These are phyloP conservation scores for Agrotis clavis DNA, from an alignment of 2,888 invertebrate species.

Conservation along the genomic window DNA sequence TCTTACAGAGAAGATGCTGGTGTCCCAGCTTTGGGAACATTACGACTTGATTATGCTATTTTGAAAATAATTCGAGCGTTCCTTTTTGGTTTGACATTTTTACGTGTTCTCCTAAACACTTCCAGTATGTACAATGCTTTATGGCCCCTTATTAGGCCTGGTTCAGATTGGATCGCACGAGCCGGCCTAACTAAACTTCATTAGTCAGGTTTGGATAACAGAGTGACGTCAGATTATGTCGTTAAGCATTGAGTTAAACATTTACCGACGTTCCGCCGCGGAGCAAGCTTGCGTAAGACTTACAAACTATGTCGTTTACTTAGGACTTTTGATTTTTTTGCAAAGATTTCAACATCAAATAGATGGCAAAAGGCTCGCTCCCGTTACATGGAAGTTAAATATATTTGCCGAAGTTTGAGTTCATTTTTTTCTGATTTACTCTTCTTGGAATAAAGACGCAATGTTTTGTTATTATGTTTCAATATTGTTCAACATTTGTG, in stretches of 20 bases:
- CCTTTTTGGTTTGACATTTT: not conserved
- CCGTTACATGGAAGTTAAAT: too few relatives aligned
- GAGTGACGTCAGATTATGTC: constrained; percentile 73
- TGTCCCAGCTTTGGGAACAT: too few relatives aligned
- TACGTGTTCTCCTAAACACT: constrained; percentile 23
- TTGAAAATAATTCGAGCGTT: too few relatives aligned
- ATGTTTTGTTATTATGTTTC: too few relatives aligned
- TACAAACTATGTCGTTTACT: not conserved
- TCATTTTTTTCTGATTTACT: too few relatives aligned
- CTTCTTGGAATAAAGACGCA: too few relatives aligned
- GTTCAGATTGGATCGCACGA: constrained; percentile 84
- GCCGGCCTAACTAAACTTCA: constrained; percentile 86
- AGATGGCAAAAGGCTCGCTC: too few relatives aligned
- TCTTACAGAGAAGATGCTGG: too few relatives aligned
- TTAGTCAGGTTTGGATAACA: constrained; percentile 84
- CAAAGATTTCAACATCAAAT: too few relatives aligned
- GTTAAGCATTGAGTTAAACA: constrained; percentile 69
- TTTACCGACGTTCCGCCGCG: constrained; percentile 46
- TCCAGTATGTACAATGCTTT: constrained; percentile 56
- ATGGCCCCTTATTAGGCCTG: constrained; percentile 68
- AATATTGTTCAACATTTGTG: not conserved
- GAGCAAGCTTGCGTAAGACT: not conserved
- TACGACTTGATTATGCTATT: too few relatives aligned
- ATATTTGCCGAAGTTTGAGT: too few relatives aligned
- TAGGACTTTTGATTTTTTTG: too few relatives aligned